Evolutionary conservation across 1,140 invertebrate genomes (phyloP).

Genomic region (Rhopalosiphum padi): DNA sequence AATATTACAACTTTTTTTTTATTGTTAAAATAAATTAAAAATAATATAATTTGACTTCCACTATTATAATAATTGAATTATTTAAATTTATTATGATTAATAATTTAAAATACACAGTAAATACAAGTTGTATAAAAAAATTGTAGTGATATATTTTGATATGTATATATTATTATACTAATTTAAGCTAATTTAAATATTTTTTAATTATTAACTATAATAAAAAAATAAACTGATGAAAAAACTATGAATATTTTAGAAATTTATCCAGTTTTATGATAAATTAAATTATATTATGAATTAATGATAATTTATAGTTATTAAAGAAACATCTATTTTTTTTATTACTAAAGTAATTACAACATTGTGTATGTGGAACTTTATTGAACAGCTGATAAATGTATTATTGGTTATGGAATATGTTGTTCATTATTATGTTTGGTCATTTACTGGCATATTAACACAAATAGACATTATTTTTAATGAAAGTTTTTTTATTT

Average conservation of each 20-base stretch:
- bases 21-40: neutral
- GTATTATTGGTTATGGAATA: neutral
- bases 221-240: neutral
- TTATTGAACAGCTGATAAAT: neutral
- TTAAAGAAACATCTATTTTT: neutral
- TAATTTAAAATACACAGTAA: neutral
- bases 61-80: neutral
- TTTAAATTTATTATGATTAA: neutral
- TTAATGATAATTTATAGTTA: neutral
- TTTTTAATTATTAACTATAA: neutral
- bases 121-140: neutral
- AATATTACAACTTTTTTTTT: neutral
- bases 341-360: neutral
- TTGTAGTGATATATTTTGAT: neutral
- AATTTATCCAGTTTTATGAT: neutral
- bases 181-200: neutral
- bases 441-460: too few species aligned
- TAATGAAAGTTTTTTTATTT: neutral
- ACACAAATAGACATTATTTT: neutral
- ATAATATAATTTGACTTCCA: neutral
- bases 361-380: neutral
- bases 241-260: neutral
- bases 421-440: neutral
- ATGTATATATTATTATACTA: constrained; percentile 1
- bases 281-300: neutral